Conservation (phyloP, 2,797 vertebrate genomes). For the Vespertilio murinus region DNA sequence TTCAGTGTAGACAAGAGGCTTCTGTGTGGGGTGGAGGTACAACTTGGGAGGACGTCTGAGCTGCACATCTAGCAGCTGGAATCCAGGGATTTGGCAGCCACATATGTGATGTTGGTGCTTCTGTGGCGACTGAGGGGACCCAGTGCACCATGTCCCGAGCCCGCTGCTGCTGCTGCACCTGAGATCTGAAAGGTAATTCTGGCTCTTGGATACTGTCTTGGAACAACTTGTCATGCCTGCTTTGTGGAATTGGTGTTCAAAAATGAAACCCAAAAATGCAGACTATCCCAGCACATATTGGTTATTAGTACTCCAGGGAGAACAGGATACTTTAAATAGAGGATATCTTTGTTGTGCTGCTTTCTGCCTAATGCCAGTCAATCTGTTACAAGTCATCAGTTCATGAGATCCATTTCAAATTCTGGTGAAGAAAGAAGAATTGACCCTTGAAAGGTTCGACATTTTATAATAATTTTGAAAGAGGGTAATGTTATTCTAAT, state of each 20-base stretch:
- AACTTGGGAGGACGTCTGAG: no score
- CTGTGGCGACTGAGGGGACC: no score
- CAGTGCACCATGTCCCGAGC: no score
- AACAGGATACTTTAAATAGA: conserved; percentile 91
- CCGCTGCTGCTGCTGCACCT: no score
- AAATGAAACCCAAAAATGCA: conserved; percentile 91
- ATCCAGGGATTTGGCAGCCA: no score
- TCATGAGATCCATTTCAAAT: conserved; percentile 94
- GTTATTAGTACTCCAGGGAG: conserved; percentile 92
- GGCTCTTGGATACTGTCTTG: conserved; percentile 94
- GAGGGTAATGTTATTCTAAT: conserved; percentile 83
- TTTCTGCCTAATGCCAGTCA: conserved; percentile 94
- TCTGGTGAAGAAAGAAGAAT: conserved; percentile 94
- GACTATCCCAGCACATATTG: conserved; percentile 90
- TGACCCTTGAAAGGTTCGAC: conserved; percentile 93
- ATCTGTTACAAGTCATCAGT: conserved; percentile 93
- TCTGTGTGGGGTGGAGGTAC: no score
- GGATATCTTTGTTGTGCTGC: conserved; percentile 91
- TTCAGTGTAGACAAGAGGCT: background rate
- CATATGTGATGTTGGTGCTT: no score
- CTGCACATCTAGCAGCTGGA: no score
- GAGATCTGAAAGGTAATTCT: conserved; percentile 95
- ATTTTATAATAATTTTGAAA: conserved; percentile 95
- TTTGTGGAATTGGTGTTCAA: conserved; percentile 91
- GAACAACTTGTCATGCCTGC: conserved; percentile 91